A percentile compares a stretch with the other conserved stretches of the same genome.
Conservation (phyloP, 2,113 vertebrate species). For the Nothoprocta perdicaria region DNA sequence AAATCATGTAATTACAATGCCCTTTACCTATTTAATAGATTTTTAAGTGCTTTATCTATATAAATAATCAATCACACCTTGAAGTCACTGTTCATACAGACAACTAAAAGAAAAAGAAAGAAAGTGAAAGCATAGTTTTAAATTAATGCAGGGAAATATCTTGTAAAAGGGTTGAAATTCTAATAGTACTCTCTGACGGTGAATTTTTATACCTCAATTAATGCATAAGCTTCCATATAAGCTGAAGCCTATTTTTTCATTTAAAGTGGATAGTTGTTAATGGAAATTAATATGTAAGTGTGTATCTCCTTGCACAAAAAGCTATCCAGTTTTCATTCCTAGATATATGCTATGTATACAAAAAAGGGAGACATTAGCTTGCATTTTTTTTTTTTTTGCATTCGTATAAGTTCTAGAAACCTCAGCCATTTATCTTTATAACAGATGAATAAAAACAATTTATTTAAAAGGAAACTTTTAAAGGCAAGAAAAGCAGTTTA, state of each 20-base stretch:
- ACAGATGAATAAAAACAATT: not conserved
- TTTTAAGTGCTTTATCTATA: constrained; percentile 7
- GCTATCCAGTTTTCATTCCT: not conserved
- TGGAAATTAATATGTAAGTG: not conserved
- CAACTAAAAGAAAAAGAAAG: constrained; percentile 44
- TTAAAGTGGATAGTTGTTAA: not conserved
- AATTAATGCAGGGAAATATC: constrained; percentile 10
- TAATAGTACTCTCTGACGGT: not conserved
- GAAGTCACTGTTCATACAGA: not conserved
- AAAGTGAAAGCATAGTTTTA: not conserved
- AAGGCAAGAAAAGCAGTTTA: not conserved
- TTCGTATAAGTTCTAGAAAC: not conserved
- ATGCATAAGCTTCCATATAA: not conserved
- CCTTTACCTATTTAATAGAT: constrained; percentile 36
- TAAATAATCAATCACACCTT: constrained; percentile 17
- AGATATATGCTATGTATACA: not conserved
- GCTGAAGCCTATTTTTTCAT: not conserved
- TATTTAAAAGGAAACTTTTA: not conserved
- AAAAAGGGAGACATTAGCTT: not conserved
- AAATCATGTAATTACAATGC: constrained; percentile 23
- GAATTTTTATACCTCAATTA: constrained; percentile 48
- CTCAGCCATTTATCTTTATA: not conserved
- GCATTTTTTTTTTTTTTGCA: not conserved
- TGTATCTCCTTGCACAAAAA: not conserved
- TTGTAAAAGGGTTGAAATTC: constrained; percentile 28